Conservation (phyloP, 2,113 vertebrate genomes). For the Rhea americana region DNA sequence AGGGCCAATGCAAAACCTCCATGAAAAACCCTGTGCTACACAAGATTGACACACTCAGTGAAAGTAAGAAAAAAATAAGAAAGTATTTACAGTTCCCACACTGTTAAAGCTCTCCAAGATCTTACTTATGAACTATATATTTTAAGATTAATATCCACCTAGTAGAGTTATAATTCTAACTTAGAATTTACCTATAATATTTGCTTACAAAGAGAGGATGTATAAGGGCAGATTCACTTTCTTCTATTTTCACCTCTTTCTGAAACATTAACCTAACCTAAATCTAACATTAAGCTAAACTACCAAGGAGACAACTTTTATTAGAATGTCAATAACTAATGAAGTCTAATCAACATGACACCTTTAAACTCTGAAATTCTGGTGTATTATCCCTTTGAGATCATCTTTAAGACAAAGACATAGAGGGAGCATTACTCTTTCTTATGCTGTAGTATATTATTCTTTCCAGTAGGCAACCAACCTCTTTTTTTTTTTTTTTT, state of each 20-base stretch:
- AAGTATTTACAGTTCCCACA: not conserved
- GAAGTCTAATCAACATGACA: too few species aligned
- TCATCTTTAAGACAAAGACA: not conserved
- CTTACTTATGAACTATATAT: not conserved
- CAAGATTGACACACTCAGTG: not conserved
- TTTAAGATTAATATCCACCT: not conserved
- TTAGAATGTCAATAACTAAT: not conserved
- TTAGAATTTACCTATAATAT: not conserved
- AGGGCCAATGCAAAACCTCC: not conserved
- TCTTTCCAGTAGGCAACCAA: not conserved
- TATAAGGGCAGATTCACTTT: not conserved
- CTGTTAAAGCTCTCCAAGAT: not conserved
- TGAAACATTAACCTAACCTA: not conserved
- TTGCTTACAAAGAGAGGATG: not conserved
- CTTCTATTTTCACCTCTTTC: not conserved
- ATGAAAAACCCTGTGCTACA: not conserved
- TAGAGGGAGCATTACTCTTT: not conserved
- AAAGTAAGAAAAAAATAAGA: not conserved
- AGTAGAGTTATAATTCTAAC: not conserved
- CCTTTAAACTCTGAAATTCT: not conserved
- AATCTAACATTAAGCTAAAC: not conserved
- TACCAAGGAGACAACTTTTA: not conserved
- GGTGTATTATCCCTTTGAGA: not conserved
- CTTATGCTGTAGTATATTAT: not conserved
- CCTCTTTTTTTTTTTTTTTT: too few species aligned